phyloP scores from a whole-genome alignment of 2,113 vertebrate genomes.

The Hyperoodon ampullatus region DNA sequence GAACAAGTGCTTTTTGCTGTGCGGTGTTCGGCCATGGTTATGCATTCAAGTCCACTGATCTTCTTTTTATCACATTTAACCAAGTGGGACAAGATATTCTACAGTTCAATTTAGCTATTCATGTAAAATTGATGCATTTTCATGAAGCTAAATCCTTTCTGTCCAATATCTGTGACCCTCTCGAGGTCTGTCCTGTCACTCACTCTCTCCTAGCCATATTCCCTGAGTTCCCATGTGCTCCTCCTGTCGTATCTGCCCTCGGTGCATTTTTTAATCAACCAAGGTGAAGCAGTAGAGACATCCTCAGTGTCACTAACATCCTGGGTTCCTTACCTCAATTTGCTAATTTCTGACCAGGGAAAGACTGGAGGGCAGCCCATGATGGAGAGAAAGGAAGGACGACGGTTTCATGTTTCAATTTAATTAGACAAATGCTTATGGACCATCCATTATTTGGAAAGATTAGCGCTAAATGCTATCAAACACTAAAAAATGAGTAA shows the following conservation, averaged over 20 bases:
- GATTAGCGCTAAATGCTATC: not conserved
- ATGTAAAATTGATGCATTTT: not conserved
- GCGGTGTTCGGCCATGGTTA: not conserved
- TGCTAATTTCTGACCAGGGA: not conserved
- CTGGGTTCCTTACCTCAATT: not conserved
- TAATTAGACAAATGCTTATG: not conserved
- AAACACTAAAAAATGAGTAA: not conserved
- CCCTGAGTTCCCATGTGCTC: fast-evolving
- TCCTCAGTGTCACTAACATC: not conserved
- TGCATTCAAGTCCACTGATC: not conserved
- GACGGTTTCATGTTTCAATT: not conserved
- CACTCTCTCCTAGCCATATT: too few species aligned
- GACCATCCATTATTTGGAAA: not conserved
- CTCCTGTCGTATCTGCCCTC: not conserved
- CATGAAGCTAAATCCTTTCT: not conserved
- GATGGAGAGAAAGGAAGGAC: not conserved
- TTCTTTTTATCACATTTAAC: not conserved
- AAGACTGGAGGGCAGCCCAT: not conserved
- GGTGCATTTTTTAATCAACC: not conserved
- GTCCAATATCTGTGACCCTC: not conserved
- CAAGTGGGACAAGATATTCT: not conserved
- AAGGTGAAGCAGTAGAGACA: not conserved
- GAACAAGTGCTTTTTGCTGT: not conserved
- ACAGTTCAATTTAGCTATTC: not conserved
- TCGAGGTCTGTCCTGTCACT: not conserved